Percentiles rank a stretch among this genome's conserved stretches.
Conservation (phyloP, 2,888 invertebrate species). For the Orgyia antiqua region DNA sequence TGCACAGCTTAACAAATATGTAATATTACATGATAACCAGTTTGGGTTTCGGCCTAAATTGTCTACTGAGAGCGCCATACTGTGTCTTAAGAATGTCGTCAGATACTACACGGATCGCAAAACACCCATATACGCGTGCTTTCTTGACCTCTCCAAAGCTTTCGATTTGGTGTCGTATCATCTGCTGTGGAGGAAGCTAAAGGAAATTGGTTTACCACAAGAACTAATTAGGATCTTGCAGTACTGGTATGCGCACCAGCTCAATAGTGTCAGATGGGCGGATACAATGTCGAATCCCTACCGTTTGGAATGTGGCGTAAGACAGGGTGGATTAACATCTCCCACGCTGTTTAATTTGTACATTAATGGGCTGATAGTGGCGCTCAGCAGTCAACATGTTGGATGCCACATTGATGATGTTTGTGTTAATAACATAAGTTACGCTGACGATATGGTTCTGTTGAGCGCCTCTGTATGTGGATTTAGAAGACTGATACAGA, state of each 20-base stretch:
- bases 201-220: no score
- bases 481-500: no score
- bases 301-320: neutral
- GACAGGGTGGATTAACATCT: neutral
- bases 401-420: no score
- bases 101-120: constrained; percentile 5
- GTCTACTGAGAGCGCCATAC: constrained; percentile 17
- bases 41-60: constrained; percentile 17
- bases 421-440: no score
- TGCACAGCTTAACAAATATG: constrained; percentile 8
- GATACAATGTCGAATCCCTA: neutral
- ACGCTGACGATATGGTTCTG: no score
- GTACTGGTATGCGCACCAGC: no score
- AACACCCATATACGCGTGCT: constrained; percentile 12
- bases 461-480: no score
- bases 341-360: no score
- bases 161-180: constrained; percentile 15
- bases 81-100: constrained; percentile 17
- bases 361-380: no score
- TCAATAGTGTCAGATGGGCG: neutral
- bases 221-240: no score
- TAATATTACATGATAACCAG: constrained; percentile 16
- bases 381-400: no score
- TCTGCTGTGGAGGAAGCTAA: constrained; percentile 9
- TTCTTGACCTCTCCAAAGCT: constrained; percentile 8